Percentiles rank a stretch among this genome's conserved stretches.
These are phyloP conservation scores for Hypsibius dujardini DNA, from an alignment of 1,140 invertebrate species.

Conservation along the genomic window DNA sequence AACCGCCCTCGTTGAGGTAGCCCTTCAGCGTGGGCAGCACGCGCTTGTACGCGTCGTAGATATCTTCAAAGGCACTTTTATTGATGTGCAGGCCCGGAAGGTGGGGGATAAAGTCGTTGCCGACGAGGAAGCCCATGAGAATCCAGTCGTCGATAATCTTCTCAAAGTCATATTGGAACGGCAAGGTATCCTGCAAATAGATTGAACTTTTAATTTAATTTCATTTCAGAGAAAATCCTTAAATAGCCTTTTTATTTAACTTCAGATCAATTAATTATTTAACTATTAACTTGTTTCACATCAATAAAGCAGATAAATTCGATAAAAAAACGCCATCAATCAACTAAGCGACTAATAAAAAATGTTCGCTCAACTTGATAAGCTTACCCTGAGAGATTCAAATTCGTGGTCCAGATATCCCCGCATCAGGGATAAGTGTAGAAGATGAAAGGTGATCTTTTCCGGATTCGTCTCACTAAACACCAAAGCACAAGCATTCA, in stretches of 20 bases:
- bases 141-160: constrained; percentile 59
- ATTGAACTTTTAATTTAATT: no score
- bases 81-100: constrained; percentile 80
- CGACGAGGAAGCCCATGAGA: constrained; percentile 82
- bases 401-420: constrained; percentile 89
- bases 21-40: constrained; percentile 69
- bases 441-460: constrained; percentile 73
- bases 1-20: constrained; percentile 77
- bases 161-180: constrained; percentile 59
- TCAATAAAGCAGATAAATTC: no score
- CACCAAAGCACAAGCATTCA: no score
- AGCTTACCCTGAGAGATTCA: constrained; percentile 37
- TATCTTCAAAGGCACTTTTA: constrained; percentile 60
- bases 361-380: no score
- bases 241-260: constrained; percentile 13
- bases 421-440: constrained; percentile 73
- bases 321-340: no score
- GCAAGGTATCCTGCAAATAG: no score
- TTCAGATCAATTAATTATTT: no score
- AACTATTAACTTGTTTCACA: no score
- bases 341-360: no score
- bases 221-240: constrained; percentile 30
- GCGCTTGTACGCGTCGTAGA: constrained; percentile 72
- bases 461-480: constrained; percentile 45
- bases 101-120: constrained; percentile 92